A percentile compares a stretch with the other conserved stretches of the same genome.
phyloP scores from a whole-genome alignment of 2,888 invertebrate genomes.

The Rhingia campestris region DNA sequence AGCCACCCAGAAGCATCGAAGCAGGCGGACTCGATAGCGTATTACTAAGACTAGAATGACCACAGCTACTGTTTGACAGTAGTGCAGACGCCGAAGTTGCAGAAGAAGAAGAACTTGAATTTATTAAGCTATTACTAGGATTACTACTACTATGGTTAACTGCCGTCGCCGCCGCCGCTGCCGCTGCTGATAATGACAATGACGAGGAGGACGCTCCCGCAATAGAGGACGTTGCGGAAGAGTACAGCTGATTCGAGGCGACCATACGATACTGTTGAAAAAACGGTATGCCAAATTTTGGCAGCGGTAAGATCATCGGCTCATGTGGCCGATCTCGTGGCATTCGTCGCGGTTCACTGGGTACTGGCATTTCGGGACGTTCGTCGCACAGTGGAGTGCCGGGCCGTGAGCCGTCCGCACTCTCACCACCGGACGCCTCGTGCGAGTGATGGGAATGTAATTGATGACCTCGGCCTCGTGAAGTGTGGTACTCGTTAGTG shows the following conservation, averaged over 20 bases:
- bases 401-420: conserved; percentile 89
- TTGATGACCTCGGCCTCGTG: conserved; percentile 83
- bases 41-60: conserved; percentile 82
- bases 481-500: conserved; percentile 81
- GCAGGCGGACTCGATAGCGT: conserved; percentile 77
- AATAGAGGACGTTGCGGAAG: conserved; percentile 74
- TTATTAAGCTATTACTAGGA: conserved; percentile 75
- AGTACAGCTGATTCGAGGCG: conserved; percentile 63
- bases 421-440: conserved; percentile 85
- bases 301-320: conserved; percentile 92
- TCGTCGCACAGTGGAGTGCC: conserved; percentile 94
- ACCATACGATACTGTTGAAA: conserved; percentile 82
- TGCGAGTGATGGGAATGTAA: conserved; percentile 84
- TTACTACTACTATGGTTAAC: conserved; percentile 70
- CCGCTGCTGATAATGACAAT: conserved; percentile 57
- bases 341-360: conserved; percentile 89
- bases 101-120: conserved; percentile 77
- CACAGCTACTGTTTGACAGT: conserved; percentile 78
- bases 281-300: conserved; percentile 92
- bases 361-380: conserved; percentile 87
- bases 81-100: conserved; percentile 75
- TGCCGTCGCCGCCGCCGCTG: conserved; percentile 59
- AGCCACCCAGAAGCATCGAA: conserved; percentile 69
- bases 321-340: conserved; percentile 86
- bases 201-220: conserved; percentile 71